phyloP scores from a whole-genome alignment of 2,797 vertebrate species.

The Coregonus suidteri region DNA sequence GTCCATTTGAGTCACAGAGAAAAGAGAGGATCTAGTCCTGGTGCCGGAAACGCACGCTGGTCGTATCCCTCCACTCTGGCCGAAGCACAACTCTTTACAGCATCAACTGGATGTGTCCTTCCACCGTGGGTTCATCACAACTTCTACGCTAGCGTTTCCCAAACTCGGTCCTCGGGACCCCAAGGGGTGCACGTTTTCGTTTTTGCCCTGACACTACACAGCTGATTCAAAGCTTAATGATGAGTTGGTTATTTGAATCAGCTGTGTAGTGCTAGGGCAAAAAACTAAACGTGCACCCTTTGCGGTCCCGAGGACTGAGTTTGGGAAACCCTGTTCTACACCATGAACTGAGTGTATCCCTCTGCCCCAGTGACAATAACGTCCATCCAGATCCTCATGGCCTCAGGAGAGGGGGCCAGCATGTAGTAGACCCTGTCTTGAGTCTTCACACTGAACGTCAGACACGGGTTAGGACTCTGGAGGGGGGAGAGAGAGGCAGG shows the following conservation, averaged over 20 bases:
- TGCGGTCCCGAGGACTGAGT: too few relatives aligned
- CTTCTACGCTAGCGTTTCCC: constrained; percentile 69
- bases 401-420: constrained; percentile 94
- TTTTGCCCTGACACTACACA: too few relatives aligned
- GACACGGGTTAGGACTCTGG: constrained; percentile 91
- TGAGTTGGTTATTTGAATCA: too few relatives aligned
- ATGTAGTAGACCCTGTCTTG: constrained; percentile 96
- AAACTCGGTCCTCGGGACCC: too few relatives aligned
- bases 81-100: background rate
- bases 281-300: too few relatives aligned
- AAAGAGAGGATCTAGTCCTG: background rate
- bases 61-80: background rate
- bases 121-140: background rate
- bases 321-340: background rate
- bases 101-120: background rate
- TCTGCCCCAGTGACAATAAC: constrained; percentile 96
- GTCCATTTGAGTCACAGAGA: constrained; percentile 14
- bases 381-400: constrained; percentile 99
- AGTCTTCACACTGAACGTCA: constrained; percentile 97
- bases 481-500: constrained; percentile 9
- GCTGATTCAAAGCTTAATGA: too few relatives aligned
- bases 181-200: too few relatives aligned
- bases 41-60: background rate
- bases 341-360: constrained; percentile 91
- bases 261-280: too few relatives aligned